Evolutionary conservation across 1,140 invertebrate species (phyloP).

Genomic region (Zophobas morio): DNA sequence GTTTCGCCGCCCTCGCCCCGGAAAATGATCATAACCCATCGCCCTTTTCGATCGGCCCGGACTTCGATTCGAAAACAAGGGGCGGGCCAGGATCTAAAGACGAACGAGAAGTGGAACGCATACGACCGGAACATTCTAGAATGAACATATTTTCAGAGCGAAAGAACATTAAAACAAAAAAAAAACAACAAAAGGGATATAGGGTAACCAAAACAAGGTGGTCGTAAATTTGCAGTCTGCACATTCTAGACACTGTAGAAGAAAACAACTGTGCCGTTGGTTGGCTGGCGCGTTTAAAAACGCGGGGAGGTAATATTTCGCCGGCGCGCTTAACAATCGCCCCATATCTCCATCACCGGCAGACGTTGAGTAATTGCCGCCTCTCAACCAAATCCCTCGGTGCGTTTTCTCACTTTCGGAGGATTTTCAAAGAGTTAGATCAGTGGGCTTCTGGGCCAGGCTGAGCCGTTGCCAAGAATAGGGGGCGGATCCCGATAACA

Average conservation of each 20-base stretch:
- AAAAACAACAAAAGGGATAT: no score
- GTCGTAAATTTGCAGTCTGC: no score
- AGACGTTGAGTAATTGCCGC: slow-evolving; percentile 55
- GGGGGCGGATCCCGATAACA: slow-evolving; percentile 22
- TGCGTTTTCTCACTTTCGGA: slow-evolving; percentile 52
- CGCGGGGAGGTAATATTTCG: slow-evolving; percentile 23
- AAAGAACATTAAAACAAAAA: no score
- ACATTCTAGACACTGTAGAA: no score
- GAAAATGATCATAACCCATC: slow-evolving; percentile 31
- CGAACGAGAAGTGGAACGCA: no score
- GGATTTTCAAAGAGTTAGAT: slow-evolving; percentile 50
- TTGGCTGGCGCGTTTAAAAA: background rate
- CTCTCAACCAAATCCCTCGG: slow-evolving; percentile 51
- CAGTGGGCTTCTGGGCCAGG: slow-evolving; percentile 45
- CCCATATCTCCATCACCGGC: slow-evolving; percentile 54
- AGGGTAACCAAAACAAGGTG: no score
- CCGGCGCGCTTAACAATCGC: slow-evolving; percentile 44
- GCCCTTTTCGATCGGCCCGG: background rate
- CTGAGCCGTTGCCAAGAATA: slow-evolving; percentile 23
- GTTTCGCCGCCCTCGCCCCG: slow-evolving; percentile 39
- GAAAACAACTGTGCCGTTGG: no score
- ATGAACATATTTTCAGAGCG: no score
- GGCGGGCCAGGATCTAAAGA: background rate
- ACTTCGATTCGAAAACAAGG: slow-evolving; percentile 24
- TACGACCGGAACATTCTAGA: no score